phyloP scores from a whole-genome alignment of 2,113 vertebrate genomes.

The Hypomesus transpacificus region DNA sequence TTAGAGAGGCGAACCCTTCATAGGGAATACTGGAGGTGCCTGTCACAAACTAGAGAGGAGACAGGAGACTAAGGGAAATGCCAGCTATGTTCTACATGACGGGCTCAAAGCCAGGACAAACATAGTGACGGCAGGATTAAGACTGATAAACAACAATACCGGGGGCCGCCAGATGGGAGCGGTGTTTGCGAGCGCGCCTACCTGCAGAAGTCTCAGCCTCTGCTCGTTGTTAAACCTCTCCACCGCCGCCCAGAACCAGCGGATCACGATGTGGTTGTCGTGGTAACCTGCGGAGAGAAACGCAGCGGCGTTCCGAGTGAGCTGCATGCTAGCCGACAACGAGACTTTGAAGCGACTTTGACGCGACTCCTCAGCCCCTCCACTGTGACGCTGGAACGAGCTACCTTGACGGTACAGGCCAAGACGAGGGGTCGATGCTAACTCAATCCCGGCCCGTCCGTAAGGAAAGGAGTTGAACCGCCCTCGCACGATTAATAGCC shows the following conservation, averaged over 20 bases:
- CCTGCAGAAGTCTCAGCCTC: slow-evolving; percentile 92
- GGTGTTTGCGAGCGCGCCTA: slow-evolving; percentile 48
- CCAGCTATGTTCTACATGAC: neutral
- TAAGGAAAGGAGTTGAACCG: too few species aligned
- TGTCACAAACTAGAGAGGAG: slow-evolving; percentile 86
- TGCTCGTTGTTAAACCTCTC: slow-evolving; percentile 99
- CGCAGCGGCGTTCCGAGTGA: slow-evolving; percentile 5
- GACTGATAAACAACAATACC: slow-evolving; percentile 11
- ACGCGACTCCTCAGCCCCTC: too few species aligned
- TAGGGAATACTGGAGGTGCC: slow-evolving; percentile 97
- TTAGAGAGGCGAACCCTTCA: slow-evolving; percentile 92
- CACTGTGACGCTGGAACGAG: too few species aligned
- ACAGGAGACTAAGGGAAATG: neutral
- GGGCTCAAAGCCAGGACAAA: too few species aligned
- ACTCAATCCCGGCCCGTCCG: too few species aligned
- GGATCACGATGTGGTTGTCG: slow-evolving; percentile 98
- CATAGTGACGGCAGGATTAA: too few species aligned
- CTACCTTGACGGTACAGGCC: too few species aligned
- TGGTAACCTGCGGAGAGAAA: slow-evolving; percentile 83
- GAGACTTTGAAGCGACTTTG: too few species aligned
- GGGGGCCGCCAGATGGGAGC: slow-evolving; percentile 32
- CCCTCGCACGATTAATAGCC: slow-evolving; percentile 13
- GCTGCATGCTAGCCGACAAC: too few species aligned
- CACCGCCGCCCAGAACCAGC: slow-evolving; percentile 99
- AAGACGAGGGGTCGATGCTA: too few species aligned